Percentiles rank a stretch among this genome's conserved stretches.
phyloP scores from a whole-genome alignment of 1,140 invertebrate species.

The Leptonema lineaticorne region DNA sequence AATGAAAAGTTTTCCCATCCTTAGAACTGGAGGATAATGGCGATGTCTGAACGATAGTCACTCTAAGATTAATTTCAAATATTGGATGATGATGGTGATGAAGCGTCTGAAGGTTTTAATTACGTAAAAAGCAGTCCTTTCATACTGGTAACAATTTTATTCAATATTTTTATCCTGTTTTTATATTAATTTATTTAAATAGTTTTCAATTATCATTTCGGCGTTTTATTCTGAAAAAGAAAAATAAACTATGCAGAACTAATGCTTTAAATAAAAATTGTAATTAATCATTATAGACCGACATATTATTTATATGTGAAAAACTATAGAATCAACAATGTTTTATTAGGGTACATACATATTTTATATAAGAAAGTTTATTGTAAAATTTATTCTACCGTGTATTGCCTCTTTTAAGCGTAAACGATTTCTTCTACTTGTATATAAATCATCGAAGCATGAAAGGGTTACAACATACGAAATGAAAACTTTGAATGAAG shows the following conservation, averaged over 20 bases:
- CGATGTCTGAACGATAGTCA: conserved; percentile 21
- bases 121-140: too few relatives aligned
- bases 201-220: background rate
- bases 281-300: too few relatives aligned
- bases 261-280: too few relatives aligned
- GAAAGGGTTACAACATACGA: conserved; percentile 7
- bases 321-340: too few relatives aligned
- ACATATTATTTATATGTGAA: too few relatives aligned
- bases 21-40: conserved; percentile 36
- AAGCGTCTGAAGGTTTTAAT: background rate
- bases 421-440: background rate
- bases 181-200: background rate
- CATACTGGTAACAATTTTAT: too few relatives aligned
- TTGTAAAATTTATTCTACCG: too few relatives aligned
- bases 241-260: background rate
- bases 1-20: conserved; percentile 33
- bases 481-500: conserved; percentile 4
- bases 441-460: conserved; percentile 11
- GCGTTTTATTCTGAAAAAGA: background rate
- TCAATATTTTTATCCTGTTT: too few relatives aligned
- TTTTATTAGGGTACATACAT: background rate
- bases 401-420: background rate
- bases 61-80: conserved; percentile 27
- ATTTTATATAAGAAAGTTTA: too few relatives aligned
- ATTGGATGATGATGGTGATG: background rate